phyloP scores from a whole-genome alignment of 2,888 invertebrate genomes.

The Pseudococcus viburni region DNA sequence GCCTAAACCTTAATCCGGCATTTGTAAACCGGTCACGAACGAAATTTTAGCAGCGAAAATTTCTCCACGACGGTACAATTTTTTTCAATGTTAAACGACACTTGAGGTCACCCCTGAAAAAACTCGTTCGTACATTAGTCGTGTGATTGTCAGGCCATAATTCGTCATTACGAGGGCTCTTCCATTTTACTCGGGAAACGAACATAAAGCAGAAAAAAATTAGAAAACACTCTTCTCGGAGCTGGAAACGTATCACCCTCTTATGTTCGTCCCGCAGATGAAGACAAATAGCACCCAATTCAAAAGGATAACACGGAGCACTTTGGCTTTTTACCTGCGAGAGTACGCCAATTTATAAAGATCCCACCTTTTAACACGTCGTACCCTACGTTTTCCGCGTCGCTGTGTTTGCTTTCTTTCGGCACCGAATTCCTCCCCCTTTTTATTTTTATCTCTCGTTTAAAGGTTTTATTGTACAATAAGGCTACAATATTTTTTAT shows the following conservation, averaged over 20 bases:
- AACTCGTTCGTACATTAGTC: background rate
- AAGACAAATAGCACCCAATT: slow-evolving; percentile 60
- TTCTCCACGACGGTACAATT: slow-evolving; percentile 40
- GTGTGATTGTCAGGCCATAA: slow-evolving; percentile 63
- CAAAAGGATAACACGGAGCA: slow-evolving; percentile 25
- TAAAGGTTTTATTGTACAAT: slow-evolving; percentile 59
- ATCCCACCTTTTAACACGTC: slow-evolving; percentile 46
- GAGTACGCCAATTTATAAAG: slow-evolving; percentile 49
- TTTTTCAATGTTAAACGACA: slow-evolving; percentile 52
- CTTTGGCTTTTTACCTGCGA: slow-evolving; percentile 57
- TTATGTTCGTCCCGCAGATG: slow-evolving; percentile 47
- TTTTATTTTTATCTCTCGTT: slow-evolving; percentile 51
- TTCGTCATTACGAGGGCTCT: slow-evolving; percentile 58
- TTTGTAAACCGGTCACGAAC: slow-evolving; percentile 50
- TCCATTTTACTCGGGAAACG: background rate
- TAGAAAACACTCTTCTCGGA: slow-evolving; percentile 14
- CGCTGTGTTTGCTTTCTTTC: slow-evolving; percentile 5
- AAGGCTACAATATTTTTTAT: slow-evolving; percentile 51
- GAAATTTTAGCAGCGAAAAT: slow-evolving; percentile 27
- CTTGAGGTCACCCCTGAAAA: slow-evolving; percentile 31
- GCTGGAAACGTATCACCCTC: slow-evolving; percentile 45
- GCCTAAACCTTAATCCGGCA: background rate
- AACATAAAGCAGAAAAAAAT: slow-evolving; percentile 23
- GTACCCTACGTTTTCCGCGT: background rate
- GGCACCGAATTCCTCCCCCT: background rate